A percentile compares a stretch with the other conserved stretches of the same genome.
Conservation (phyloP, 1,140 invertebrate genomes). For the Mizuhopecten yessoensis region DNA sequence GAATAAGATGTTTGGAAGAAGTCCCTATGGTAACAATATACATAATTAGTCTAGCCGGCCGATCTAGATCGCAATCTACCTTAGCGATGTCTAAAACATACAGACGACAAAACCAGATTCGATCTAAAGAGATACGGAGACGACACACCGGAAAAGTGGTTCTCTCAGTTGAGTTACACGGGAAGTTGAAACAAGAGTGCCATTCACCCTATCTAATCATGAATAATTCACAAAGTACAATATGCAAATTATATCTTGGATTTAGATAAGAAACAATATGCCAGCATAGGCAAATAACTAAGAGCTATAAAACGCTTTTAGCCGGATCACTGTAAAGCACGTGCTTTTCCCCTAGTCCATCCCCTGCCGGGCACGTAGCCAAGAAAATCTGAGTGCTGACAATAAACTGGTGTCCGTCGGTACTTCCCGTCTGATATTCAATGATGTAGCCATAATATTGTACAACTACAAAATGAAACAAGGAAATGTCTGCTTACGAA, state of each 20-base stretch:
- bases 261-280: conserved; percentile 36
- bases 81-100: neutral
- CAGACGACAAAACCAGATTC: neutral
- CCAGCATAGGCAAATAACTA: neutral
- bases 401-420: neutral
- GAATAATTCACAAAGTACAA: neutral
- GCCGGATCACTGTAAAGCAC: neutral
- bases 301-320: neutral
- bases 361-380: neutral
- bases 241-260: neutral
- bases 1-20: neutral
- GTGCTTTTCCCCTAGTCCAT: neutral
- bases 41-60: neutral
- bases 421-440: neutral
- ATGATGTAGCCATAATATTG: neutral
- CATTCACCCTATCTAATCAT: neutral
- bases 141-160: neutral
- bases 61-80: neutral
- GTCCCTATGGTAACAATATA: neutral
- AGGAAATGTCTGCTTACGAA: neutral
- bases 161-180: neutral
- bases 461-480: neutral
- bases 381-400: neutral
- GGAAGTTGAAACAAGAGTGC: neutral
- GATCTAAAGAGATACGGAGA: neutral